Evolutionary conservation across 2,888 invertebrate species (phyloP), one percentile per base, ranked within the genome.

Genomic region (Lasioglossum marginatum): DNA sequence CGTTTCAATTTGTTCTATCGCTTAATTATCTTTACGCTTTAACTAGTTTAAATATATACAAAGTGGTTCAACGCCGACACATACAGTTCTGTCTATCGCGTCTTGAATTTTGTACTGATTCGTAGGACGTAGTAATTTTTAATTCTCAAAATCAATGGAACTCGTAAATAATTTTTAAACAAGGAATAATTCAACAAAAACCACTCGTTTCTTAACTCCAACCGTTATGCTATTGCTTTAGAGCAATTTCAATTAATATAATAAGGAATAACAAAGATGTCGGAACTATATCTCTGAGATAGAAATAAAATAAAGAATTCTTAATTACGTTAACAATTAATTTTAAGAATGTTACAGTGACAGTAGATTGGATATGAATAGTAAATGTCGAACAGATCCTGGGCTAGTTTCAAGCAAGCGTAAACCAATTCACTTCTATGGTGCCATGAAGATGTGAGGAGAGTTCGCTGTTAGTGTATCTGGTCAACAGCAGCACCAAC

Each of bases 401-500:
- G 74, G 83, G 86, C 86, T 82, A 88, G 83, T 89, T 92, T 93
- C 91, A 92, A 92, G 92, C 92, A 92, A 93, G 93, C 34, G 70
- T 92, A 94, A 94, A 92, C 92, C 93, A 93, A 93, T 92, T 91
- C 91, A 90, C 91, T 74, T 84, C 74, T 82, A 34, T 70, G 84
- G 91, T 74, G 91, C 89, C 86, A 88, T 91, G 92, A 92, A 92
- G 91, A 92, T 93, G 93, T 92, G 93, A 92, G 31, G 31, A 92
- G 93, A 92, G 93, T 92, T 93, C 93, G 92, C 92, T 93, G 92
- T 93, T 93, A 92, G 45, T 68, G 90, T 91, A 88, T 91, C 93
- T 91, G 92, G 94, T 94, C 94, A 94, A 93, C 94, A 94, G 94
- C 94, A 93, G 94, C 94, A 94, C 94, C 94, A 94, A 93, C 92